Conservation (phyloP, 2,797 vertebrate species). For the Leptatherina wallacei region DNA sequence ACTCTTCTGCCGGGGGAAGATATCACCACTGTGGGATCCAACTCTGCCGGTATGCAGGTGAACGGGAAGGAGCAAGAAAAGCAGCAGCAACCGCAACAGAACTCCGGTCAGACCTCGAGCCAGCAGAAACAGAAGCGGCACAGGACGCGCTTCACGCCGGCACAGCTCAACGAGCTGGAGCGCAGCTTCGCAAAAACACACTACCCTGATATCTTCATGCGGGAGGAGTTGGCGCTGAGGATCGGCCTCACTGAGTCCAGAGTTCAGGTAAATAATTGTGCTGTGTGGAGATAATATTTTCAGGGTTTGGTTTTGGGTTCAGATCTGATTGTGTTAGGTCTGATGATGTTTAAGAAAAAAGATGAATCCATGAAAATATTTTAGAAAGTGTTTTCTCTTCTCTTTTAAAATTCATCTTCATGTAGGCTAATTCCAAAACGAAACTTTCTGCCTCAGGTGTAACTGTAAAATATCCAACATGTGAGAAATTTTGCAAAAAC, state of each 20-base stretch:
- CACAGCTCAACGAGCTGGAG: conserved; percentile 97
- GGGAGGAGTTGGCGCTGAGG: conserved; percentile 95
- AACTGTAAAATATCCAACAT: not conserved
- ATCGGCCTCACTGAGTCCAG: conserved; percentile 97
- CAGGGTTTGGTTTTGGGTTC: conserved; percentile 23
- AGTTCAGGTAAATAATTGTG: conserved; percentile 87
- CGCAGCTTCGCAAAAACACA: conserved; percentile 99
- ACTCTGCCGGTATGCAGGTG: conserved; percentile 89
- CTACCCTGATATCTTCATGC: conserved; percentile 99
- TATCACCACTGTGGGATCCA: conserved; percentile 91
- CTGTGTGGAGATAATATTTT: not conserved
- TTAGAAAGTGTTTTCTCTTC: not conserved
- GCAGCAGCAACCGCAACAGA: conserved; percentile 85
- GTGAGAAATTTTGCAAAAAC: no score
- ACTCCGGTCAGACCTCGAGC: conserved; percentile 86
- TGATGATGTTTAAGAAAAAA: not conserved
- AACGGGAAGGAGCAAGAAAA: conserved; percentile 94
- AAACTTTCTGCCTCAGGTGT: not conserved
- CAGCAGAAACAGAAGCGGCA: conserved; percentile 99
- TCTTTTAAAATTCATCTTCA: not conserved
- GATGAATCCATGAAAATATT: not conserved
- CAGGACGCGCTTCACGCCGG: conserved; percentile 97
- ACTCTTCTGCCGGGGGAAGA: conserved; percentile 95
- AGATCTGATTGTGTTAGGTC: not conserved
- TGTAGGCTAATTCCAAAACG: not conserved